These are phyloP conservation scores for Acanthurus lineatus DNA, from an alignment of 2,797 vertebrate genomes.

Conservation along the genomic window DNA sequence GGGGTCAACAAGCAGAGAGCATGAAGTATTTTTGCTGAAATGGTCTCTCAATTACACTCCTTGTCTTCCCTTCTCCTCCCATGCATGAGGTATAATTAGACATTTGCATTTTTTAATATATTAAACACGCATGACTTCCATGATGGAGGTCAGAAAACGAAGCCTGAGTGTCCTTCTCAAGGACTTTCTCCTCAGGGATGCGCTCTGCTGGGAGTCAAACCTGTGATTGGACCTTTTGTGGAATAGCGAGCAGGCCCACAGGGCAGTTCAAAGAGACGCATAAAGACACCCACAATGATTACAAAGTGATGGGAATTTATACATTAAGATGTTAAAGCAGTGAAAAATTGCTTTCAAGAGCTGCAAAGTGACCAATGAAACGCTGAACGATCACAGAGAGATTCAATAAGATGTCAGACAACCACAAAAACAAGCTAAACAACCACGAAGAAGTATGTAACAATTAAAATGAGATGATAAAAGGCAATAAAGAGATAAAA, in stretches of 20 bases:
- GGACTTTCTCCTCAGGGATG: slow-evolving; percentile 23
- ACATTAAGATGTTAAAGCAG: neutral
- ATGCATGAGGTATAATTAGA: slow-evolving; percentile 60
- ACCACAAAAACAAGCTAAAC: neutral
- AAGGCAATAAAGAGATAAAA: no score
- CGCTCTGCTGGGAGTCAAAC: slow-evolving; percentile 22
- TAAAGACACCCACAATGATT: no score
- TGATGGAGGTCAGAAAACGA: slow-evolving; percentile 49
- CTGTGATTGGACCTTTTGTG: slow-evolving; percentile 23
- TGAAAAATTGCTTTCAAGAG: neutral
- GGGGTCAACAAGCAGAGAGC: slow-evolving; percentile 64
- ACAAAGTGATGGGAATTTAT: no score
- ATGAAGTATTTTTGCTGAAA: slow-evolving; percentile 23
- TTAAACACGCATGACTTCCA: slow-evolving; percentile 52
- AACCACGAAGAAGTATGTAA: neutral
- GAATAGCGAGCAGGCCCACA: neutral
- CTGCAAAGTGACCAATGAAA: neutral
- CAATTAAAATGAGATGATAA: no score
- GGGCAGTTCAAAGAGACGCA: no score
- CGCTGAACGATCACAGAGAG: neutral
- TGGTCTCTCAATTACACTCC: slow-evolving; percentile 27
- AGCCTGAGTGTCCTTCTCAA: slow-evolving; percentile 27
- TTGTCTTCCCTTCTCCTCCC: slow-evolving; percentile 31
- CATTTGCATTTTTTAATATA: slow-evolving; percentile 58
- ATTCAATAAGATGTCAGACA: no score